Base-by-base conservation (phyloP, 1,140 invertebrate species). In the Metopolophium dirhodum region DNA sequence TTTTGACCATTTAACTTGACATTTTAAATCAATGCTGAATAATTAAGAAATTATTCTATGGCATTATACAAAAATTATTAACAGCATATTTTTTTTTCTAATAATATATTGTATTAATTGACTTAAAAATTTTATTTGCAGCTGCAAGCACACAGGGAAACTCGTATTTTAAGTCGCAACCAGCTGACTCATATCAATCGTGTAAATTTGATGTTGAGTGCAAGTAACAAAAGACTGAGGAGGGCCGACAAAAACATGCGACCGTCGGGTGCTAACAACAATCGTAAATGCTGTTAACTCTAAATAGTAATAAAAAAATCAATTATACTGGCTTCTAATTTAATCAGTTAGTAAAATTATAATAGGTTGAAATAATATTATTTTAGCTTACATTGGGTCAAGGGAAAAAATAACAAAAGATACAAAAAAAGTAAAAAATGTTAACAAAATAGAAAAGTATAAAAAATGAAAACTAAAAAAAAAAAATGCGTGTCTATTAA, bases 181-280 rank as follows among this genome's bases (percentile, higher is more conserved):
- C 96, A 96, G 93, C 95, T 97, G 83, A 96, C 96, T 93, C 96
- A 96, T 93, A 95, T 95, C 94, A 97, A 97, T 95, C 97, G 97
- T 95, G 94, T 93, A 54, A 96, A 96, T 94, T 96, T 96, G 94
- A 96, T 97, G 95, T 95, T 96, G 89, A 96, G 96, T 94, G 95
- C 96, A 94, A 96, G 96, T 93, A 96, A 96, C 94, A 96, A 96
- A 94, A 96, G 96, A 92, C 96, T 96, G 94, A 96, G 97, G 93
- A 96, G 97, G 93, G 95, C 95, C 88, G 96, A 97, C 94, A 96
- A 96, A 94, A 96, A 96, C 94, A 96, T 96, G 94, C 96, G 96
- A 94, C 95, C 96, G 94, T 97, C 96, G 94, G 96, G 96, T 94
- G 96, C 96, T 94, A 97, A 97, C 95, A 97, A 97, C 95, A 97